Percentiles rank a stretch among this genome's conserved stretches.
phyloP scores from a whole-genome alignment of 2,113 vertebrate species.

The Phylloscopus trochiloides region DNA sequence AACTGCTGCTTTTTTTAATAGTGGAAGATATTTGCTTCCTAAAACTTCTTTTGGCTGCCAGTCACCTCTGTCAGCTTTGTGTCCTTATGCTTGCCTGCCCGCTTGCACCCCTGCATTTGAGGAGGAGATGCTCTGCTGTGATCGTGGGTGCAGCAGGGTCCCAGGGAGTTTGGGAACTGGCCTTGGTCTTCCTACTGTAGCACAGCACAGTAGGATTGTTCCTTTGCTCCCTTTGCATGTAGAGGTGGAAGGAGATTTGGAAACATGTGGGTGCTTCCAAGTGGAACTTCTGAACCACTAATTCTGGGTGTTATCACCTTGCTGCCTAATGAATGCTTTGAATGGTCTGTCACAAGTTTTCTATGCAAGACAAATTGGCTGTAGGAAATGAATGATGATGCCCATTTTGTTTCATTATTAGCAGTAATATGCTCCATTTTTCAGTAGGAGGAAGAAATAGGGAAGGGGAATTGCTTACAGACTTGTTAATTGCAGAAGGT shows the following conservation, averaged over 20 bases:
- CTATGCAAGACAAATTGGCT: constrained; percentile 62
- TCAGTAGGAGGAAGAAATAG: constrained; percentile 6
- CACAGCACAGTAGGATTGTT: not conserved
- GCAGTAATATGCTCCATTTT: constrained; percentile 67
- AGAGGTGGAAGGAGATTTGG: not conserved
- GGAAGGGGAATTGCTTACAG: constrained; percentile 16
- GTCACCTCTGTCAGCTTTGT: not conserved
- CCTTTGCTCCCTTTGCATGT: not conserved
- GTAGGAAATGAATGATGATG: constrained; percentile 66
- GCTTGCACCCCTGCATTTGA: not conserved
- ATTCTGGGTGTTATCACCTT: constrained; percentile 27
- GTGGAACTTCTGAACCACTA: not conserved
- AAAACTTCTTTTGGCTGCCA: not conserved
- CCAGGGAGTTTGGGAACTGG: not conserved
- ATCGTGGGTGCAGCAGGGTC: not conserved
- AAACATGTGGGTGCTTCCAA: not conserved
- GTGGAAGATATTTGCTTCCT: not conserved
- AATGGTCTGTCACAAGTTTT: constrained; percentile 28
- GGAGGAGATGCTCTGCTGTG: not conserved
- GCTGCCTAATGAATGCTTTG: constrained; percentile 33
- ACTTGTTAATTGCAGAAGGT: constrained; percentile 56
- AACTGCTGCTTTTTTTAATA: not conserved
- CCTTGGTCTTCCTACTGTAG: not conserved
- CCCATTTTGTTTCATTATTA: constrained; percentile 71
- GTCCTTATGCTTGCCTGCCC: not conserved